Evolutionary conservation across 2,797 vertebrate genomes (phyloP), one percentile per base, ranked within the genome.

Genomic region (Tapera naevia): DNA sequence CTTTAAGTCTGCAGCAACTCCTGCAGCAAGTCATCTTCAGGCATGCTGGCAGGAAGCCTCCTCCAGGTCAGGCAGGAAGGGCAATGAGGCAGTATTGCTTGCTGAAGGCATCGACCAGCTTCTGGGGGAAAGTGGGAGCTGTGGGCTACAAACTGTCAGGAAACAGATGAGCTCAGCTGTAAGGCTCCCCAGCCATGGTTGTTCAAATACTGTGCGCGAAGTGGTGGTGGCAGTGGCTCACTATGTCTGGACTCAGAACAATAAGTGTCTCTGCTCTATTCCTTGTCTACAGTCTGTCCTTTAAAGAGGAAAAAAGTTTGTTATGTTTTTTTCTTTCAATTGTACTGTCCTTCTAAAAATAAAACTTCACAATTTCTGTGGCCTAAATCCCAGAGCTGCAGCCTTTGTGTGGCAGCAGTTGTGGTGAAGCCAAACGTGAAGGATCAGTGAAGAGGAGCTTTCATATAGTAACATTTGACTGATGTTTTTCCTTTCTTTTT

Each of bases 81-180:
- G 32, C 2, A 3, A 27, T 53, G 53, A 7, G 17, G 15, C 39
- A 35, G 28, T n/a, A 10, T 19, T 25, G 33, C 30, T 39, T 17
- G 48, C 48, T 13, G 48, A 33, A 12, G 0, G 3, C 0, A 2
- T 28, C 1, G 5, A 15, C 14, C 3, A 2, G 43, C 27, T 56
- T 28, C 37, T 48, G 48, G 25, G 48, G 46, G 7, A 48, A 15
- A 10, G n/a, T 7, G 1, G 69, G 57, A 41, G 27, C 17, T 51
- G 13, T 33, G 62, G 30, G 58, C 35, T 65, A 11, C n/a, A 37
- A 69, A 1, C 41, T 17, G 4, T 10, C 56, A 15, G 9, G 30
- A 43, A 46, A 5, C 10, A 25, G 19, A 8, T 6, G 8, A 56
- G 1, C 11, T 1, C 2, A 8, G 69, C 41, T 30, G 35, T 2